Evolutionary conservation across 2,113 vertebrate species (phyloP), one percentile per base, ranked within the genome.

Genomic region (Erpornis zantholeuca): DNA sequence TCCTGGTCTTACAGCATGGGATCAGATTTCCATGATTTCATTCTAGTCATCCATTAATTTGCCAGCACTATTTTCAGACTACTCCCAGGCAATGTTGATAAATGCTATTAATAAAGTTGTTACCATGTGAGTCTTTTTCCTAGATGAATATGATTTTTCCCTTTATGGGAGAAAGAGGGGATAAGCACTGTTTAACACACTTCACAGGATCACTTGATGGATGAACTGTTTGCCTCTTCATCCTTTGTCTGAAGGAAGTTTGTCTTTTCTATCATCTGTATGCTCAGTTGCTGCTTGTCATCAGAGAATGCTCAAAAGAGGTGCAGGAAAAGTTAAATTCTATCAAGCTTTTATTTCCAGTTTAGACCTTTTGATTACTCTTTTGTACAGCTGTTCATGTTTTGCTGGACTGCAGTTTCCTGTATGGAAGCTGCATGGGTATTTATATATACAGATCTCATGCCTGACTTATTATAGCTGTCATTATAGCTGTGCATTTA

Each of bases 31-130:
- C 33, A 33, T 53, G 1, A 38, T 87, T 94, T 87, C 35, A 11
- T 82, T 71, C 29, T 59, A 54, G 79, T 35, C 24, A 64, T 85
- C 38, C 75, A 54, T 85, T 82, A 59, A 82, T 88, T 82, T 90
- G 6, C 29, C 49, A 85, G 53, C 10, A 60, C 52, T 87, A 7
- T 82, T 78, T 93, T 87, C 88, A 80, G 61, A 38, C 23, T 79
- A 33, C 27, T 88, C 53, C 57, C 10, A 79, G 75, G 61, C 44
- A 85, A 59, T 0, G 0, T 1, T 82, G 50, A 33, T 75, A 94
- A 87, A 79, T 66, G 29, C 83, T 86, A 13, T 75, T 90, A 82
- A 82, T 87, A 42, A 90, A 86, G 10, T 78, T 69, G 33, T 86
- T 90, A 70, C 35, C 44, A 47, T 42, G 42, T 71, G 54, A 82